A percentile compares a stretch with the other conserved stretches of the same genome.
Conservation (phyloP, 64 coral and sea anemone species). For the Montipora cactus region DNA sequence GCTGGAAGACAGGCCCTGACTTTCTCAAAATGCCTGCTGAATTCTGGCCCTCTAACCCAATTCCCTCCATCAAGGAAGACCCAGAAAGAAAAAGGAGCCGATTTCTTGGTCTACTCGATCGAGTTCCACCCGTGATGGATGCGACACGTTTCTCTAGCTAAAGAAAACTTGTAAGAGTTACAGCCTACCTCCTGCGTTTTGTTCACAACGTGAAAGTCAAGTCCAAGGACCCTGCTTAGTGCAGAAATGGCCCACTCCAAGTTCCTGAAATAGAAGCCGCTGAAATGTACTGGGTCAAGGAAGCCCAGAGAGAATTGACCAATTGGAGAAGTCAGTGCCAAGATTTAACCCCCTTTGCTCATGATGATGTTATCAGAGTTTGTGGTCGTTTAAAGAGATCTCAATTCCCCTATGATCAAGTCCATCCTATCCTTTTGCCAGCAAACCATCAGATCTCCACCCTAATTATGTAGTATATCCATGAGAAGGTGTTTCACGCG, state of each 20-base stretch:
- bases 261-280: slow-evolving; percentile 15
- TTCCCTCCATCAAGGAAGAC: too few relatives aligned
- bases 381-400: slow-evolving; percentile 17
- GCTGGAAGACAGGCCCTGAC: slow-evolving; percentile 19
- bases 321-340: not conserved
- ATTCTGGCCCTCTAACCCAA: not conserved
- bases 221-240: too few relatives aligned
- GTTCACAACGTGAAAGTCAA: too few relatives aligned
- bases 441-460: too few relatives aligned
- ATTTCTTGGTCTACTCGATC: too few relatives aligned
- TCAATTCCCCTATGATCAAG: slow-evolving; percentile 20
- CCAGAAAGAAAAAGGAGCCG: too few relatives aligned
- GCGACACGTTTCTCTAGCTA: too few relatives aligned
- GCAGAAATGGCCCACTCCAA: not conserved
- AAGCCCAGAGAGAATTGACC: not conserved
- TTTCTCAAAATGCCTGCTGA: slow-evolving; percentile 2
- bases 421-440: slow-evolving; percentile 17
- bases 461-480: too few relatives aligned
- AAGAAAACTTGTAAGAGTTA: too few relatives aligned
- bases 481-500: too few relatives aligned
- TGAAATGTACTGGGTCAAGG: slow-evolving; percentile 22
- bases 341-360: not conserved
- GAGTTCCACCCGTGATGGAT: too few relatives aligned
- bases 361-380: slow-evolving; percentile 13
- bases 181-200: too few relatives aligned